Evolutionary conservation across 2,797 vertebrate genomes (phyloP).

Genomic region (Cuculus canorus): DNA sequence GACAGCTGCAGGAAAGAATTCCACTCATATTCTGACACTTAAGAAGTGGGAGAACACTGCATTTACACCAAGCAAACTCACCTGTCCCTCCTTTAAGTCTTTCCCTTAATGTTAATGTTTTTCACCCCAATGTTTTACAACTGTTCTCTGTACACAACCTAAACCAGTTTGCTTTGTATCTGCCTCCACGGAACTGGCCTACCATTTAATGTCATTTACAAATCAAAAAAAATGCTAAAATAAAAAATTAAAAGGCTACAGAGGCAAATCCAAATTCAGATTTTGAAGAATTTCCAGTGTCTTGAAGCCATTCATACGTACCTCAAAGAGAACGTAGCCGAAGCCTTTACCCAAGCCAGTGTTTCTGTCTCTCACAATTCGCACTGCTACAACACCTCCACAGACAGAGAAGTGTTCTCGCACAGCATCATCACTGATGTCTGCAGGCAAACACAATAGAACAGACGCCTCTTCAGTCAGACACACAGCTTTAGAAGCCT

Average conservation of each 20-base stretch:
- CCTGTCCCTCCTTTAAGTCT: background rate
- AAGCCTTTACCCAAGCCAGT: conserved; percentile 93
- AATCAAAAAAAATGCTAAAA: too few species aligned
- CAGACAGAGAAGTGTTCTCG: conserved; percentile 87
- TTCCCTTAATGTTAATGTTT: background rate
- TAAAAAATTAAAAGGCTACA: background rate
- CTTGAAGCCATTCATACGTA: conserved; percentile 3
- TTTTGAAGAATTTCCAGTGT: rapidly evolving
- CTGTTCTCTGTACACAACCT: background rate
- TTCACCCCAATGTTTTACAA: background rate
- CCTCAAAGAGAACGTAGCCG: conserved; percentile 94
- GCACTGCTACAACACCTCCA: conserved; percentile 83
- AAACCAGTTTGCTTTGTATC: background rate
- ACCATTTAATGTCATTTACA: background rate
- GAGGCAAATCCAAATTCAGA: background rate
- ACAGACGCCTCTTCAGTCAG: background rate
- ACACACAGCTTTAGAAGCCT: background rate
- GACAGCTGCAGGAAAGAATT: background rate
- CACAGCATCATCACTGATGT: conserved; percentile 79
- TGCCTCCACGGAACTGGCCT: background rate
- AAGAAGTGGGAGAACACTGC: background rate
- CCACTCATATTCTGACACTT: rapidly evolving
- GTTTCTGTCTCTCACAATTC: conserved; percentile 86
- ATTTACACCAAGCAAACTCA: rapidly evolving
- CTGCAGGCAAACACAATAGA: conserved; percentile 69